phyloP scores from a whole-genome alignment of 1,140 invertebrate species.

The Geopemphigus sp. region DNA sequence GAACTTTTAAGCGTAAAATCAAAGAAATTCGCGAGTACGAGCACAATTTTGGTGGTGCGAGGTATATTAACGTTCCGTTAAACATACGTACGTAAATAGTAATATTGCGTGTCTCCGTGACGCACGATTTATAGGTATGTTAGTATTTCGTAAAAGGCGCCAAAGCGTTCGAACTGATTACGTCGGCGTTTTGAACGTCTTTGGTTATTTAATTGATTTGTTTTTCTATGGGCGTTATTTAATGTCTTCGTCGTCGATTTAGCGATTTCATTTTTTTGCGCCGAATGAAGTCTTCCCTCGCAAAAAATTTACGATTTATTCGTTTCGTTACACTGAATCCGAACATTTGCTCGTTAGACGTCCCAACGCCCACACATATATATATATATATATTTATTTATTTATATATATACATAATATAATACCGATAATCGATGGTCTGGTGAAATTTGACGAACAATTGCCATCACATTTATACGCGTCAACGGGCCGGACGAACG shows the following conservation, averaged over 20 bases:
- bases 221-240: too few relatives aligned
- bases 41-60: too few relatives aligned
- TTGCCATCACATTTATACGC: background rate
- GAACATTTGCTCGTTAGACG: background rate
- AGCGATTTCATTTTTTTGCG: background rate
- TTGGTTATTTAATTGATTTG: background rate
- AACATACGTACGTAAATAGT: too few relatives aligned
- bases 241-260: background rate
- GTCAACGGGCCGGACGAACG: too few relatives aligned
- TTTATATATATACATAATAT: too few relatives aligned
- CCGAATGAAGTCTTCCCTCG: background rate
- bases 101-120: background rate
- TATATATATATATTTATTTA: too few relatives aligned
- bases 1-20: too few relatives aligned
- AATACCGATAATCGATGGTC: background rate
- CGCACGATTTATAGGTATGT: background rate
- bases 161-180: background rate
- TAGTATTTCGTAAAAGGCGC: background rate
- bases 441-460: background rate
- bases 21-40: too few relatives aligned
- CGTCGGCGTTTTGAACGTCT: conserved; percentile 6
- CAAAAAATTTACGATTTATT: background rate
- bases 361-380: background rate
- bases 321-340: background rate
- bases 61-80: too few relatives aligned